These are phyloP conservation scores for Solea solea DNA, from an alignment of 2,113 vertebrate genomes.

Conservation along the genomic window DNA sequence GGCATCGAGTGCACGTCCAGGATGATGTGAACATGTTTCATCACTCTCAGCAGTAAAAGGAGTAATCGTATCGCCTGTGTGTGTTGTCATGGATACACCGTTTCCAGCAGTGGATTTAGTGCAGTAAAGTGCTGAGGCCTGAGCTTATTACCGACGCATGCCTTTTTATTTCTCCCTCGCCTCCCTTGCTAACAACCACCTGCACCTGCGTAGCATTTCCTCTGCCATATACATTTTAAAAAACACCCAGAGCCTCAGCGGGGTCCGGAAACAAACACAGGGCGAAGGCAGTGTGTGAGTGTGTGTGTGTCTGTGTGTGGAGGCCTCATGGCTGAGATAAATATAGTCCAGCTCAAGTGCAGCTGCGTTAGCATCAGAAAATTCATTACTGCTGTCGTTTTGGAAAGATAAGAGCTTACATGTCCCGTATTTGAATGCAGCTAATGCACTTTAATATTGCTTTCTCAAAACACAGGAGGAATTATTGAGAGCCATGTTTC, in stretches of 20 bases:
- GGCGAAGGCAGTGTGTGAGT: conserved; percentile 22
- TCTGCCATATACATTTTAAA: conserved; percentile 60
- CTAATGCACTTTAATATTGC: conserved; percentile 5
- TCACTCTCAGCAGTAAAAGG: conserved; percentile 47
- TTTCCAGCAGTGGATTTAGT: conserved; percentile 66
- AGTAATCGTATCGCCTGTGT: conserved; percentile 63
- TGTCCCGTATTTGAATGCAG: background rate
- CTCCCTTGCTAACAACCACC: conserved; percentile 55
- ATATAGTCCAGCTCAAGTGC: conserved; percentile 65
- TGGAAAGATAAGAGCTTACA: conserved; percentile 13
- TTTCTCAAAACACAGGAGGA: background rate
- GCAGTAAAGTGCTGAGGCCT: conserved; percentile 61
- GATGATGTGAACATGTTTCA: conserved; percentile 66
- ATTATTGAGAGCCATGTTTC: no score
- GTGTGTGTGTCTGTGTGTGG: background rate
- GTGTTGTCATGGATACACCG: conserved; percentile 78
- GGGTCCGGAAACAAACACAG: conserved; percentile 53
- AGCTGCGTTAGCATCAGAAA: conserved; percentile 66
- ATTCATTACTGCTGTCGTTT: conserved; percentile 49
- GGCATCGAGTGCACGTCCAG: conserved; percentile 58
- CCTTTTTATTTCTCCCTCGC: conserved; percentile 34
- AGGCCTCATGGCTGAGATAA: conserved; percentile 60
- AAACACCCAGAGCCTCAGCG: conserved; percentile 40
- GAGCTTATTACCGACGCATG: conserved; percentile 56
- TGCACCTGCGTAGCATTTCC: conserved; percentile 57